Evolutionary conservation across 37 sponge, comb jelly and placozoan species (phyloP), one percentile per base, ranked within the genome.

Genomic region (Beroe ovata): DNA sequence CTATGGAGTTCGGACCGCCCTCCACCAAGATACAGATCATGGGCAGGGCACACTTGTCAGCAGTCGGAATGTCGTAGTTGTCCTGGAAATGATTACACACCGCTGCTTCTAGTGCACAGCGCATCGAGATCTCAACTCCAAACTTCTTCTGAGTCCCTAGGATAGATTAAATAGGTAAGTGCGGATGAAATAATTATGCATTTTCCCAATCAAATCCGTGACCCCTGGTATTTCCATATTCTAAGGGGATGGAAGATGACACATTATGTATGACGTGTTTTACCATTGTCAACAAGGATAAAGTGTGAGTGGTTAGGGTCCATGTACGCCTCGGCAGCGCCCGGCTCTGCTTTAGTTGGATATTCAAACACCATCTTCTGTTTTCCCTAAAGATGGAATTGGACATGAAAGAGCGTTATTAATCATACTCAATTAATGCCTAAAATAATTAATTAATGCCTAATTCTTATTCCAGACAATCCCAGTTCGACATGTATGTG

Each of bases 221-320:
- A n/a, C n/a, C n/a, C n/a, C n/a, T n/a, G n/a, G n/a, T n/a, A n/a
- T n/a, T n/a, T n/a, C n/a, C n/a, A n/a, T n/a, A n/a, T n/a, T n/a
- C n/a, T n/a, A n/a, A n/a, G n/a, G n/a, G n/a, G n/a, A n/a, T n/a
- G n/a, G n/a, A n/a, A n/a, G n/a, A n/a, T n/a, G n/a, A n/a, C n/a
- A n/a, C n/a, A n/a, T n/a, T n/a, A n/a, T n/a, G n/a, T n/a, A n/a
- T n/a, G n/a, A n/a, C n/a, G n/a, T n/a, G n/a, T n/a, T n/a, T n/a
- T 77, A 77, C 84, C 84, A 40, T 77, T 36, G 47, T 77, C 84
- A n/a, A 42, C 84, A 0, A 77, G 23, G 42, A 77, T 42, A 40
- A 77, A 77, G 84, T 77, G 84, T 6, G 84, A 42, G 54, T 77
- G 84, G 84, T 77, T 77, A 26, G 84, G 54, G 21, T 77, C 84